Percentiles rank a stretch among this genome's conserved stretches.
These are phyloP conservation scores for Idaea straminata DNA, from an alignment of 2,888 invertebrate genomes.

Conservation along the genomic window DNA sequence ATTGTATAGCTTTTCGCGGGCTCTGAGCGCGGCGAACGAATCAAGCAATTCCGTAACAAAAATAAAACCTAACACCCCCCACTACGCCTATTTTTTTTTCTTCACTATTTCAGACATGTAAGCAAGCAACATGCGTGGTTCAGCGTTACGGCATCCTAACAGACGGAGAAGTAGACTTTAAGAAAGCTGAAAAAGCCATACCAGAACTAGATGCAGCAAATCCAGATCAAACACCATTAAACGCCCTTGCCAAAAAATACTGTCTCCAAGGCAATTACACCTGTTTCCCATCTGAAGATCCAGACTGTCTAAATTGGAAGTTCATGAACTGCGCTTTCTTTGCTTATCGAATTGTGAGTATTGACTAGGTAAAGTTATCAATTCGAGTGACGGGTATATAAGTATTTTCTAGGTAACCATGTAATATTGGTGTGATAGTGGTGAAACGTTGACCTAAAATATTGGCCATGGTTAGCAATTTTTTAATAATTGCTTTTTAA, in stretches of 20 bases:
- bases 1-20: no score
- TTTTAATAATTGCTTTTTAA: no score
- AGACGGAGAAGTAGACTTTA: background rate
- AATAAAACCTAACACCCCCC: no score
- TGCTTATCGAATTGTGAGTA: slow-evolving; percentile 9
- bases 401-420: no score
- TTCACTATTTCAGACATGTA: background rate
- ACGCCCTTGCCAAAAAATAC: background rate
- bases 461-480: no score
- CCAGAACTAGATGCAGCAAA: background rate
- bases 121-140: background rate
- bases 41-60: no score
- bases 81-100: no score
- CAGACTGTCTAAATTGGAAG: slow-evolving; percentile 2
- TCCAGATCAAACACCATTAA: background rate
- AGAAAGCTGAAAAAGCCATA: background rate
- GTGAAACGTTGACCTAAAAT: no score
- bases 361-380: background rate
- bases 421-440: no score
- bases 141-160: background rate
- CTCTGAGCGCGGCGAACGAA: no score
- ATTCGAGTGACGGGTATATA: no score
- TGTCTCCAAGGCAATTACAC: background rate
- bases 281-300: background rate
- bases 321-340: slow-evolving; percentile 10